Evolutionary conservation across 2,888 invertebrate species (phyloP).

Genomic region (Tridacna crocea): DNA sequence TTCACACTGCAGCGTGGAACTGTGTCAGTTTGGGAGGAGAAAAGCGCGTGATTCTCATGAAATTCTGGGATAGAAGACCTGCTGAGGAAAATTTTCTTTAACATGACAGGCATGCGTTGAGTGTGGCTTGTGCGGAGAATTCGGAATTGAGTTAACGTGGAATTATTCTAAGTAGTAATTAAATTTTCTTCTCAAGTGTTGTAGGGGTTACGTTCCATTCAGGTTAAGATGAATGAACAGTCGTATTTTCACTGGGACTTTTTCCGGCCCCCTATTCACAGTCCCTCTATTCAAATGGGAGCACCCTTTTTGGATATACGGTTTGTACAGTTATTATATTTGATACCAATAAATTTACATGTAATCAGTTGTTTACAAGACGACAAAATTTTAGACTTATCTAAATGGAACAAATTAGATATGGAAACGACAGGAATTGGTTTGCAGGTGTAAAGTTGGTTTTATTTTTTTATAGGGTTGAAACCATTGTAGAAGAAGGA

Average conservation of each 20-base stretch:
- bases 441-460: too few relatives aligned
- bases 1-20: constrained; percentile 4
- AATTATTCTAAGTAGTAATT: constrained; percentile 5
- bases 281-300: constrained; percentile 77
- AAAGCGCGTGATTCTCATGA: constrained; percentile 18
- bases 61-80: not conserved
- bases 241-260: constrained; percentile 80
- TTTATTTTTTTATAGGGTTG: too few relatives aligned
- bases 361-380: not conserved
- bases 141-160: not conserved
- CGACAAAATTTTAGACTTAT: not conserved
- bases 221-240: constrained; percentile 75
- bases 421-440: too few relatives aligned
- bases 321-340: constrained; percentile 56
- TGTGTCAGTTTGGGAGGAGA: not conserved
- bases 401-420: too few relatives aligned
- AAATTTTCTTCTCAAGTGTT: constrained; percentile 13
- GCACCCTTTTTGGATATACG: constrained; percentile 78
- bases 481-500: too few relatives aligned
- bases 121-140: constrained; percentile 6
- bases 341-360: not conserved
- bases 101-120: not conserved
- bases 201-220: too few relatives aligned
- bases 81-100: not conserved
- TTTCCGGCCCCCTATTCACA: constrained; percentile 76